These are phyloP conservation scores for Pollenia labialis DNA, from an alignment of 2,888 invertebrate genomes.

Conservation along the genomic window DNA sequence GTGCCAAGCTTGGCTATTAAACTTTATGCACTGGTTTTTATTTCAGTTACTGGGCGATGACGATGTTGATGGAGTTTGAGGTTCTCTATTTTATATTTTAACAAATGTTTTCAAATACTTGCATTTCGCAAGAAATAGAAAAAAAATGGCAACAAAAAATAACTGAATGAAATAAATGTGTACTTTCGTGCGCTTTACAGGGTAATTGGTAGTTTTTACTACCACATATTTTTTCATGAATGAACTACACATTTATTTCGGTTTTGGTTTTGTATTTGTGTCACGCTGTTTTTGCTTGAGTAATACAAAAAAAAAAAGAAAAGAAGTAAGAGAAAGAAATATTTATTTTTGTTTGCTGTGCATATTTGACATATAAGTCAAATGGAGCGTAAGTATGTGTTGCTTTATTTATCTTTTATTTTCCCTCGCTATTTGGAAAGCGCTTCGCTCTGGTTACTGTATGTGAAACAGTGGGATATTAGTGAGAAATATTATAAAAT, in stretches of 20 bases:
- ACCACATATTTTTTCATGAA: neutral
- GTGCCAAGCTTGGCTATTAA: conserved; percentile 32
- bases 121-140: conserved; percentile 30
- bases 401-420: conserved; percentile 63
- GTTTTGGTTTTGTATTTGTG: neutral
- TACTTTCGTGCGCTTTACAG: conserved; percentile 25
- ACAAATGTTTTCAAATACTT: conserved; percentile 66
- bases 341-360: conserved; percentile 39
- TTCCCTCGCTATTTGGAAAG: conserved; percentile 17
- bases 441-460: conserved; percentile 47
- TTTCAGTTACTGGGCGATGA: conserved; percentile 44
- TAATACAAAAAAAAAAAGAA: neutral
- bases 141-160: conserved; percentile 4
- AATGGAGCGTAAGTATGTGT: conserved; percentile 70
- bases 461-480: conserved; percentile 23
- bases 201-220: neutral
- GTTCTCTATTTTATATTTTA: conserved; percentile 29
- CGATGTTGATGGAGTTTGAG: conserved; percentile 22
- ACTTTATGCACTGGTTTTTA: conserved; percentile 50
- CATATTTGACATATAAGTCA: conserved; percentile 70
- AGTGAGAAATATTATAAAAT: no score
- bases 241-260: neutral
- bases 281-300: conserved; percentile 21
- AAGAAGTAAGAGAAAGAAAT: neutral
- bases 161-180: conserved; percentile 1